These are phyloP conservation scores for Tachysurus fulvidraco DNA, from an alignment of 2,113 vertebrate genomes.

Conservation along the genomic window DNA sequence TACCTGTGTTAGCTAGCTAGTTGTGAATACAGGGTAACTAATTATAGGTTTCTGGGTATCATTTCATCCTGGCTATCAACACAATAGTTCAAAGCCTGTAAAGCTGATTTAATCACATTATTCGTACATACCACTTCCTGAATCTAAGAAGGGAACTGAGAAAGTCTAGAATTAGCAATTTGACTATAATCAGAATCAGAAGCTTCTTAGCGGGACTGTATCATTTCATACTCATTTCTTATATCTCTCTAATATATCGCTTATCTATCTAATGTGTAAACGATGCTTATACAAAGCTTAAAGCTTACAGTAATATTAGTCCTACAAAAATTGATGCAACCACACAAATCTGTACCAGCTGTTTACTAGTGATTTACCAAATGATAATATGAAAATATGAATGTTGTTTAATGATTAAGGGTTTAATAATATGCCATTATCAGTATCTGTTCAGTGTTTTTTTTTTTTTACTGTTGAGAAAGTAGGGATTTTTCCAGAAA, in stretches of 20 bases:
- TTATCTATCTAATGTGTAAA: neutral
- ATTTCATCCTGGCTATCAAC: neutral
- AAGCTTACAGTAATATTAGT: neutral
- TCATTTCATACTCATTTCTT: neutral
- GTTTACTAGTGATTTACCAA: neutral
- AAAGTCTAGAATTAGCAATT: neutral
- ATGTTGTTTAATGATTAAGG: neutral
- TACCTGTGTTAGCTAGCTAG: neutral
- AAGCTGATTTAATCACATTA: neutral
- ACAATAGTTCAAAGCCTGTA: neutral
- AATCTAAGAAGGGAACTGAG: neutral
- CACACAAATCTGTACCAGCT: too few relatives aligned
- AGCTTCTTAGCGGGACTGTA: neutral
- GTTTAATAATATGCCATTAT: too few relatives aligned
- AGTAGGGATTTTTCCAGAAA: neutral
- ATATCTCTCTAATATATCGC: too few relatives aligned
- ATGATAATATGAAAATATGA: too few relatives aligned
- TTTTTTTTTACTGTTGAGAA: neutral
- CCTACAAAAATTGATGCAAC: neutral
- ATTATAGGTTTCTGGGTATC: neutral
- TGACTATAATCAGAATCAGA: neutral
- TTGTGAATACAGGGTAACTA: neutral
- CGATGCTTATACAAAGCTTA: too few relatives aligned
- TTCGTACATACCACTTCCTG: neutral
- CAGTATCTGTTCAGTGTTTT: neutral